These are phyloP conservation scores for Coronaproctus castanopsis DNA, from an alignment of 2,888 invertebrate species.

Conservation along the genomic window DNA sequence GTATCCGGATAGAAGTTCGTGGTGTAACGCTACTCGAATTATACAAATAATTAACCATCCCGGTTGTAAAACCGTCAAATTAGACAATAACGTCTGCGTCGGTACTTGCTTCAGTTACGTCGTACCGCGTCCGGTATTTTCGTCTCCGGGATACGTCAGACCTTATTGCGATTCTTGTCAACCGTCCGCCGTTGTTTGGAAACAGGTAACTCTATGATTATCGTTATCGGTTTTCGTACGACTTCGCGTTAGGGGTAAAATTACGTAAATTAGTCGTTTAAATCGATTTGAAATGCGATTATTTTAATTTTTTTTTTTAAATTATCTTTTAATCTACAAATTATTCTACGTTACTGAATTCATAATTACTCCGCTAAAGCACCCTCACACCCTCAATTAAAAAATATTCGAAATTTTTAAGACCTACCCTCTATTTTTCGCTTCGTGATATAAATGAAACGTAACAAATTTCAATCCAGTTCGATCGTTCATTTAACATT, in stretches of 20 bases:
- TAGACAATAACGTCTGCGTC: conserved; percentile 49
- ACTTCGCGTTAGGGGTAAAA: not conserved
- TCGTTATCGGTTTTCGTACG: not conserved
- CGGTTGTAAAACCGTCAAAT: conserved; percentile 39
- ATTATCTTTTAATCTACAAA: too few relatives aligned
- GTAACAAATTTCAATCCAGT: too few relatives aligned
- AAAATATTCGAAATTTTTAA: too few relatives aligned
- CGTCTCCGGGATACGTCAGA: conserved; percentile 40
- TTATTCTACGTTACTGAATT: too few relatives aligned
- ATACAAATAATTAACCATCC: conserved; percentile 45
- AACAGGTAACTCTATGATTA: conserved; percentile 31
- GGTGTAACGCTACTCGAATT: conserved; percentile 46
- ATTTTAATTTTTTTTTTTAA: too few relatives aligned
- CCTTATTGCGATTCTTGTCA: conserved; percentile 52
- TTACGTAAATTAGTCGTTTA: too few relatives aligned
- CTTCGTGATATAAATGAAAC: too few relatives aligned
- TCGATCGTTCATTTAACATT: too few relatives aligned
- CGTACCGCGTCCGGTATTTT: conserved; percentile 43
- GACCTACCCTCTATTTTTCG: too few relatives aligned
- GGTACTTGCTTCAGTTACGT: conserved; percentile 50
- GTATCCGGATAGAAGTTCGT: conserved; percentile 46
- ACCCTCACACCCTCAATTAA: too few relatives aligned
- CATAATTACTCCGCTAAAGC: too few relatives aligned
- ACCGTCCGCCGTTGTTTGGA: conserved; percentile 40
- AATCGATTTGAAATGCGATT: too few relatives aligned